phyloP scores from a whole-genome alignment of 2,113 vertebrate species.

The Nansenia antarctica region DNA sequence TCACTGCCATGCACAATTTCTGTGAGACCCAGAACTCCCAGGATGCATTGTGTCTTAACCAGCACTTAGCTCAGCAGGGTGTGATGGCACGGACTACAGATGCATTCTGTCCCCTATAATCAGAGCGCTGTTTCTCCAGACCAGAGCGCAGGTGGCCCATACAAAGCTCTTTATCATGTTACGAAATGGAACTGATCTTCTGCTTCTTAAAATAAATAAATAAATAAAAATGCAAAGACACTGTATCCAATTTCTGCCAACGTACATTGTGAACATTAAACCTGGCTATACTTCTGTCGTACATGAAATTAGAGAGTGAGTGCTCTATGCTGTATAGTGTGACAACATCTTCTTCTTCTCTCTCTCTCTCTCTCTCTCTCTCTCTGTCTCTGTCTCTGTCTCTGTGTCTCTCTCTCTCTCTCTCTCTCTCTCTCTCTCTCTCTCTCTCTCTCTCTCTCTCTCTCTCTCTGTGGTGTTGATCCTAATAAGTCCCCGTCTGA shows the following conservation, averaged over 20 bases:
- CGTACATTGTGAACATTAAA: background rate
- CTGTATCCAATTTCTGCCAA: background rate
- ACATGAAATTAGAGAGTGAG: background rate
- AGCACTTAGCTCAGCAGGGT: conserved; percentile 43
- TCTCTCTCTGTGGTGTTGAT: background rate
- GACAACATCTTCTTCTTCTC: too few species aligned
- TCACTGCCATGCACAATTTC: background rate
- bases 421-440: background rate
- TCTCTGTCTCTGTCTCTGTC: background rate
- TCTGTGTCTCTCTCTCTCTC: background rate
- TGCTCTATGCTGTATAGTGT: background rate
- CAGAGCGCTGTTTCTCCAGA: conserved; percentile 39
- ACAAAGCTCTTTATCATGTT: conserved; percentile 53
- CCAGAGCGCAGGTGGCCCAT: conserved; percentile 53
- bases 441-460: background rate
- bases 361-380: background rate
- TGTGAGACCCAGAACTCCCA: conserved; percentile 8
- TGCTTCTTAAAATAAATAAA: conserved; percentile 28
- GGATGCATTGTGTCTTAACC: conserved; percentile 30
- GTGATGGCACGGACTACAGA: conserved; percentile 15
- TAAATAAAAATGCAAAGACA: too few species aligned
- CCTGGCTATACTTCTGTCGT: background rate
- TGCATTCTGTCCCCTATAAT: conserved; percentile 43
- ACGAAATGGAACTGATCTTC: conserved; percentile 35
- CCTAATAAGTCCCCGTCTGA: conserved; percentile 32